Evolutionary conservation across 92 coral and sea anemone species (phyloP).

Genomic region (Phymanthus crucifer): DNA sequence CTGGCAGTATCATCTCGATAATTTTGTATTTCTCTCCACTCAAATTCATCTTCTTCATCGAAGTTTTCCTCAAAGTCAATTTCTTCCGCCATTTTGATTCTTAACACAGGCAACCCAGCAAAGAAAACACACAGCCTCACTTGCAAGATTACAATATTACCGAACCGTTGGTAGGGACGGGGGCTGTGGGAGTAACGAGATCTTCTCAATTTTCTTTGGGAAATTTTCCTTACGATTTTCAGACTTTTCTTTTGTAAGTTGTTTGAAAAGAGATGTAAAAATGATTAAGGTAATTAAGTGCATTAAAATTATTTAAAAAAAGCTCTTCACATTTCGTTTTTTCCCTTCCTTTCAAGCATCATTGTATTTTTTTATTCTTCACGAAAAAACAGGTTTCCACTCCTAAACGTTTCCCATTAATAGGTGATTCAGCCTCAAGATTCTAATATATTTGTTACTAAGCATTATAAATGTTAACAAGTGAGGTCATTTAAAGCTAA

Average conservation of each 20-base stretch:
- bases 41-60: slow-evolving; percentile 48
- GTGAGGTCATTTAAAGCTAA: background rate
- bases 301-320: too few species aligned
- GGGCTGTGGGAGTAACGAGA: too few species aligned
- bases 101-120: background rate
- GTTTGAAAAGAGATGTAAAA: background rate
- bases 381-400: background rate
- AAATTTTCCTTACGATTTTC: background rate
- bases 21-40: slow-evolving; percentile 51
- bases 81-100: slow-evolving; percentile 52
- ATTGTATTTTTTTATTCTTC: background rate
- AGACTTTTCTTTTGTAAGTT: too few species aligned
- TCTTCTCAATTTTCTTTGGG: background rate
- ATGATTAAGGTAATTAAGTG: too few species aligned
- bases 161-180: too few species aligned
- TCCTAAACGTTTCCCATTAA: background rate
- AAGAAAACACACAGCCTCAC: background rate
- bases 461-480: background rate
- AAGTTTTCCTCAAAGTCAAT: slow-evolving; percentile 16
- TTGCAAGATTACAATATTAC: background rate
- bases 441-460: background rate
- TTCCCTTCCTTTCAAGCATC: background rate
- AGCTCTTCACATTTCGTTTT: background rate
- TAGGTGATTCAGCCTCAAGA: background rate
- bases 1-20: background rate